A percentile compares a stretch with the other conserved stretches of the same genome.
Evolutionary conservation across 2,113 vertebrate genomes (phyloP).

Genomic region (Cyphomyrus plagiostoma): DNA sequence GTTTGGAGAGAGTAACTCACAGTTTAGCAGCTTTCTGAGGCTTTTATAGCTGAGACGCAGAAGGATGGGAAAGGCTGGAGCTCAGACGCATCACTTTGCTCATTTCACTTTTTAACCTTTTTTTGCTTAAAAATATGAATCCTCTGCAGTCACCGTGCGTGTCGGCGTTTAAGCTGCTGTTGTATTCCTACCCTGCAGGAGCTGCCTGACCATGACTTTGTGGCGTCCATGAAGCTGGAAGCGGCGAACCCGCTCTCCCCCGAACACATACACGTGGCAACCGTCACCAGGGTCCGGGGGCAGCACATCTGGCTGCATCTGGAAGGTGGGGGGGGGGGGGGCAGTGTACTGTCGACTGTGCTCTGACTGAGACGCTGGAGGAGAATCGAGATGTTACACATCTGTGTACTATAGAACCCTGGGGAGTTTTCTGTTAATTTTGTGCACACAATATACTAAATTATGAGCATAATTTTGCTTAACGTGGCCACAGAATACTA

Average conservation of each 20-base stretch:
- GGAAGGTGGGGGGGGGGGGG: conserved; percentile 64
- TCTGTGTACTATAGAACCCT: not conserved
- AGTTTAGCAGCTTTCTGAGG: not conserved
- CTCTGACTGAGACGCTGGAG: not conserved
- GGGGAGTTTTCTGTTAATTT: not conserved
- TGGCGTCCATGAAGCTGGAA: conserved; percentile 93
- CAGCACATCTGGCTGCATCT: conserved; percentile 89
- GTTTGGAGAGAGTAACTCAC: not conserved
- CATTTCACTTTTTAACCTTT: not conserved
- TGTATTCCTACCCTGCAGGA: conserved; percentile 56
- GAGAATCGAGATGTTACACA: not conserved
- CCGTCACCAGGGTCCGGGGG: conserved; percentile 78
- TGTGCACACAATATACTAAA: not conserved
- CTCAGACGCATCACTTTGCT: not conserved
- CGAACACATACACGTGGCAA: conserved; percentile 87
- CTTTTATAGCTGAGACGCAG: not conserved
- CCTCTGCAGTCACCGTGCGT: not conserved
- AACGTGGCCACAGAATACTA: not conserved
- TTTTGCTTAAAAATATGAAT: not conserved
- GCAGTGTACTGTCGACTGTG: not conserved
- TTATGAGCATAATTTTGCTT: not conserved
- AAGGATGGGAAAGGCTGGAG: not conserved
- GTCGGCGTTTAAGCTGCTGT: not conserved
- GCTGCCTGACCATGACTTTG: conserved; percentile 78
- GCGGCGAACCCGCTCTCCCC: conserved; percentile 84